phyloP scores from a whole-genome alignment of 2,797 vertebrate genomes.

The Poeciliopsis turneri region DNA sequence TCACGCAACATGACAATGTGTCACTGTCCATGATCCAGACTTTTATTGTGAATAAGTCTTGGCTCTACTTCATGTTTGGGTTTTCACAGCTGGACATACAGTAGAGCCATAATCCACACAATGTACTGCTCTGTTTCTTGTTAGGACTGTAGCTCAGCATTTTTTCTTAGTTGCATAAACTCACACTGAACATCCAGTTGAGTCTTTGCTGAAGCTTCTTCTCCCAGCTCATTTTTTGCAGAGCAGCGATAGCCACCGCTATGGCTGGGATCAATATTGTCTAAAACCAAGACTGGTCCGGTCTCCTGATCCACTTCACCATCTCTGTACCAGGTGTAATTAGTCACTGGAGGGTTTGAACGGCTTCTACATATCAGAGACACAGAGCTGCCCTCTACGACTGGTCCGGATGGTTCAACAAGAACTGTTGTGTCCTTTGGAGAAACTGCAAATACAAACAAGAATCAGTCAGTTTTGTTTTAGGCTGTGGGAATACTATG shows the following conservation, averaged over 20 bases:
- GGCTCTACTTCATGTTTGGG: conserved; percentile 42
- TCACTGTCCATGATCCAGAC: conserved; percentile 58
- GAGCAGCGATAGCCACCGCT: conserved; percentile 57
- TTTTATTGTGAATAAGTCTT: conserved; percentile 33
- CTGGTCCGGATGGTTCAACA: conserved; percentile 26
- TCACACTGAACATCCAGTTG: conserved; percentile 71
- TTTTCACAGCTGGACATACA: conserved; percentile 55
- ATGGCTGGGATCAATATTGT: conserved; percentile 1
- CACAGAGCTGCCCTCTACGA: conserved; percentile 61
- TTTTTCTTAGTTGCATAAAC: conserved; percentile 33
- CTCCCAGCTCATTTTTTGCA: conserved; percentile 61
- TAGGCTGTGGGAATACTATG: neutral
- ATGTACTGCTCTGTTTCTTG: conserved; percentile 30
- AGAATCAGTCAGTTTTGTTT: neutral
- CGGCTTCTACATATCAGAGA: conserved; percentile 61
- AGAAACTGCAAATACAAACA: conserved; percentile 57
- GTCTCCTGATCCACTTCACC: conserved; percentile 27
- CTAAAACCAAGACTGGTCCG: conserved; percentile 22
- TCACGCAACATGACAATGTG: conserved; percentile 57
- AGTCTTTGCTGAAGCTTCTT: conserved; percentile 36
- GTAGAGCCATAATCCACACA: conserved; percentile 29
- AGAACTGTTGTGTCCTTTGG: conserved; percentile 60
- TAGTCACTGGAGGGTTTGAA: conserved; percentile 60
- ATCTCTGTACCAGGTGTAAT: conserved; percentile 70
- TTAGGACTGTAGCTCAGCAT: conserved; percentile 19